Evolutionary conservation across 2,797 vertebrate species (phyloP), one percentile per base, ranked within the genome.

Genomic region (Eurystomus glaucurus): DNA sequence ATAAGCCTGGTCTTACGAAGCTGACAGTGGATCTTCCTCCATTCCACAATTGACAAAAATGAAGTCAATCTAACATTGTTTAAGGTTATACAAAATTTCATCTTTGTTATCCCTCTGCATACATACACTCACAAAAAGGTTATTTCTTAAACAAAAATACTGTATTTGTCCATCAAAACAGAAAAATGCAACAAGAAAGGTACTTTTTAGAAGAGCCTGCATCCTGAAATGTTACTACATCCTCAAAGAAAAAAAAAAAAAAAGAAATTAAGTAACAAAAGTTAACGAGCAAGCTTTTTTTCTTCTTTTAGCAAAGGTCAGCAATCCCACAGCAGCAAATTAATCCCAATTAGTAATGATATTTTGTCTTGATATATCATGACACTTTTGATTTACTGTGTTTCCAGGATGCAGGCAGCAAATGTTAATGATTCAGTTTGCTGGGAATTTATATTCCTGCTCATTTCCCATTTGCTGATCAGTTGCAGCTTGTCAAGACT

Each of bases 301-400:
- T 97, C 97, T 97, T 85, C 96, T 97, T 97, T 94, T 93, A 96
- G 93, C 90, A 98, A 98, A 98, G 98, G 98, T 98, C 96, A 91
- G 93, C 97, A 98, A 97, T 98, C 98, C 98, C 98, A 97, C 97
- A 95, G 98, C 96, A 98, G 96, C 97, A 98, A 98, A 98, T 99
- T 98, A 99, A 98, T 98, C 98, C 98, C 98, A 99, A 98, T 98
- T 98, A 98, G 98, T 97, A 98, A 98, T 98, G 98, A 98, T 98
- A 98, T 98, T 98, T 98, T 98, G 98, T 97, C 98, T 97, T 97
- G 97, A 98, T 98, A 98, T 96, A 98, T 97, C 97, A 98, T 97
- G 96, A 97, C 97, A 97, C 96, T 97, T 98, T 98, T 98, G 98
- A 99, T 98, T 98, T 98, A 98, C 98, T 95, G 75, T 95, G 98